phyloP scores from a whole-genome alignment of 2,797 vertebrate species.

The Acanthurus lineatus region DNA sequence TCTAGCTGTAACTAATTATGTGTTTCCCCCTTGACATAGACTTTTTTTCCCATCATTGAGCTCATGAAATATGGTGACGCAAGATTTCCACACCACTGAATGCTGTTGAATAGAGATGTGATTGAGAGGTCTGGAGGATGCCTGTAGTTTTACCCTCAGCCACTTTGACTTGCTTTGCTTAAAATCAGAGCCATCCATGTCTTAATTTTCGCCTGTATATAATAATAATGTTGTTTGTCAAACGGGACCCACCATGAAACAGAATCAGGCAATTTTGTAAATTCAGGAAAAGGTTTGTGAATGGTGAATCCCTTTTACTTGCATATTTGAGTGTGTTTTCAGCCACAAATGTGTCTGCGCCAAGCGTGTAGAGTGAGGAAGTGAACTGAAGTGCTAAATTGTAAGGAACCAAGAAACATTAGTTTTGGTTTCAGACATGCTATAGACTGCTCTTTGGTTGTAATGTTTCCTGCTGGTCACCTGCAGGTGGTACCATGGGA shows the following conservation, averaged over 20 bases:
- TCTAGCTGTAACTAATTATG: neutral
- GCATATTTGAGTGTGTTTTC: neutral
- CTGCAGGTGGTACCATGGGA: conserved; percentile 95
- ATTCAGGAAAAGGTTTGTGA: neutral
- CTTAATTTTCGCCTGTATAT: neutral
- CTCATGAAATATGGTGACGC: neutral
- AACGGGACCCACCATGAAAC: neutral
- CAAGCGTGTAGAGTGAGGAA: neutral
- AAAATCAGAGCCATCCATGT: neutral
- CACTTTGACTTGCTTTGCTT: neutral
- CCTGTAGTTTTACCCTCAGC: neutral
- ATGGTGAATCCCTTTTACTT: neutral
- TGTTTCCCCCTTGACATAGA: neutral
- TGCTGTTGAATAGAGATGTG: neutral
- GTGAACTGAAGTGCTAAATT: neutral
- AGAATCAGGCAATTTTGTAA: neutral
- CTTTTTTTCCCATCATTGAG: neutral
- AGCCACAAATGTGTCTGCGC: neutral
- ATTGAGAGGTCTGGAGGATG: neutral
- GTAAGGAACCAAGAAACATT: neutral
- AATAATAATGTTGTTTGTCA: neutral
- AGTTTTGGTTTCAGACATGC: neutral
- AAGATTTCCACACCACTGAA: neutral
- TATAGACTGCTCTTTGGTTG: neutral
- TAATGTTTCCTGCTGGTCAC: conserved; percentile 2